Evolutionary conservation across 92 coral and sea anemone genomes (phyloP).

Genomic region (Porites lobata): DNA sequence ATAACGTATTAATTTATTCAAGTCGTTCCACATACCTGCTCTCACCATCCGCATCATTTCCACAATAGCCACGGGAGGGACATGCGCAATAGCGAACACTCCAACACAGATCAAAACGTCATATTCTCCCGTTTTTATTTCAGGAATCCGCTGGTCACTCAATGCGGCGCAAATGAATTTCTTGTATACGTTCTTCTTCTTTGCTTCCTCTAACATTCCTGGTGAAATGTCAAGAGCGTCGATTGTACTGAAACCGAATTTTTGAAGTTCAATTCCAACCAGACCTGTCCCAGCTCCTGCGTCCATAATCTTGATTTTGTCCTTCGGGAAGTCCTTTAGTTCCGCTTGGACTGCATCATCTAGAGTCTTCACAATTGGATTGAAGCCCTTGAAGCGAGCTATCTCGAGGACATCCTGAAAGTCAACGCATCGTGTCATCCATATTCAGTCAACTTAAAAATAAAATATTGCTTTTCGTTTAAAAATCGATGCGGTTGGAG

Average conservation of each 20-base stretch:
- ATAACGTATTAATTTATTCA: not conserved
- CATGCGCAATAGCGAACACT: constrained; percentile 18
- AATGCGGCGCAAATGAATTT: constrained; percentile 28
- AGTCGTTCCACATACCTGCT: not conserved
- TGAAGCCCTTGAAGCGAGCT: not conserved
- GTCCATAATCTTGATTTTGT: not conserved
- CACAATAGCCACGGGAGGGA: not conserved
- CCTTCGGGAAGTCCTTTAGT: not conserved
- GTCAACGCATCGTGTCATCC: not conserved
- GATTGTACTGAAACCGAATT: constrained; percentile 24
- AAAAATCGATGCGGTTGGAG: too few species aligned
- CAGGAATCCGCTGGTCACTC: not conserved
- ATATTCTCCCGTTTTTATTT: constrained; percentile 19
- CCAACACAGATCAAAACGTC: constrained; percentile 26
- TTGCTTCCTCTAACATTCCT: constrained; percentile 33
- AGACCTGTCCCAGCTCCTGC: constrained; percentile 14
- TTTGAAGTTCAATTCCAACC: constrained; percentile 10
- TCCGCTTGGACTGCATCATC: not conserved
- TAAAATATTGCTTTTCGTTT: too few species aligned
- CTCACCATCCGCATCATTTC: constrained; percentile 22
- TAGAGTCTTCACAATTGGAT: not conserved
- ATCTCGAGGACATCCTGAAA: not conserved
- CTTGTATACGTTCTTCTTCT: constrained; percentile 17
- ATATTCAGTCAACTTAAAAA: too few species aligned
- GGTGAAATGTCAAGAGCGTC: constrained; percentile 38